These are phyloP conservation scores for Pangasius sanitwongsei DNA, from an alignment of 2,797 vertebrate species.

Conservation along the genomic window DNA sequence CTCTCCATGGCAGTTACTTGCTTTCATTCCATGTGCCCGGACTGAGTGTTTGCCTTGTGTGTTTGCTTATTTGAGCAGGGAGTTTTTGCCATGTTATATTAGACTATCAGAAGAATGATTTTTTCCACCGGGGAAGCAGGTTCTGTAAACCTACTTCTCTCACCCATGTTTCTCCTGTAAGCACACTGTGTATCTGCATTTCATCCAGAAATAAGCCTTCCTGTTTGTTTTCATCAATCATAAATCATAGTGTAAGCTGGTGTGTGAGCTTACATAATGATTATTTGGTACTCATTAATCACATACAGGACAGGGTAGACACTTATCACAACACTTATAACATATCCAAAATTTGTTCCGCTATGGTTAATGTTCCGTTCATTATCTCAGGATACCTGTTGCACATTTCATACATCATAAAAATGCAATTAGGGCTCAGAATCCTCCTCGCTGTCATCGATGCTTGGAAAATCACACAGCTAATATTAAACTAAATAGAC, in stretches of 20 bases:
- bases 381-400: background rate
- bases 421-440: background rate
- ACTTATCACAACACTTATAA: background rate
- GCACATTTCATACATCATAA: background rate
- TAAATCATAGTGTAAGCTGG: conserved; percentile 12
- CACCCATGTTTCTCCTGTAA: background rate
- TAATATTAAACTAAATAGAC: conserved; percentile 10
- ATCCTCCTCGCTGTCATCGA: background rate
- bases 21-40: background rate
- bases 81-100: conserved; percentile 9
- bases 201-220: background rate
- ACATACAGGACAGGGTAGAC: background rate
- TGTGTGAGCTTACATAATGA: conserved; percentile 11
- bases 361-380: conserved; percentile 11
- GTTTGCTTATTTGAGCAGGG: conserved; percentile 34
- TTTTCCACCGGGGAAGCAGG: conserved; percentile 24
- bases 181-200: background rate
- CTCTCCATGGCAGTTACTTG: conserved; percentile 1
- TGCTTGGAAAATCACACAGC: background rate
- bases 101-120: conserved; percentile 29
- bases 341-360: background rate
- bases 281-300: conserved; percentile 7
- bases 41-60: conserved; percentile 31
- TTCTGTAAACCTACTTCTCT: conserved; percentile 10
- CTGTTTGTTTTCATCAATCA: background rate